These are phyloP conservation scores for Deilephila elpenor DNA, from an alignment of 2,888 invertebrate genomes.

Conservation along the genomic window DNA sequence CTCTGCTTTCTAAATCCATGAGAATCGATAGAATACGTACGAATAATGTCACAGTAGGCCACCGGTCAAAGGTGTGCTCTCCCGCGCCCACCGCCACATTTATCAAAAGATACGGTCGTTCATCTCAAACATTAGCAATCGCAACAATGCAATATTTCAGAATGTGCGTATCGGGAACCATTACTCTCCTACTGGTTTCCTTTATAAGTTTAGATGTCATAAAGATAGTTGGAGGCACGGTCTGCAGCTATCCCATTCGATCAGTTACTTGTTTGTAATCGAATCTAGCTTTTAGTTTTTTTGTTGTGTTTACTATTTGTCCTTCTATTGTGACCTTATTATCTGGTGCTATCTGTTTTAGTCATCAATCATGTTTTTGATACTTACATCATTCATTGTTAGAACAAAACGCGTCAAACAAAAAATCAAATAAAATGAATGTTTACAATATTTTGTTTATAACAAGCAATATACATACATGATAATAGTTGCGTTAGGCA, in stretches of 20 bases:
- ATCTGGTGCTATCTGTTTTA: background rate
- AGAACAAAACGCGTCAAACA: too few relatives aligned
- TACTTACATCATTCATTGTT: too few relatives aligned
- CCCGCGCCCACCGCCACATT: slow-evolving; percentile 57
- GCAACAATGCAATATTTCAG: slow-evolving; percentile 71
- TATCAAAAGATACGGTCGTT: slow-evolving; percentile 64
- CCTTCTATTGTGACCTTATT: background rate
- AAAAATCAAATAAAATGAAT: background rate
- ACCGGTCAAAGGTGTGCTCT: slow-evolving; percentile 60
- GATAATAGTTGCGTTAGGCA: background rate
- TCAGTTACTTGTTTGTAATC: slow-evolving; percentile 70
- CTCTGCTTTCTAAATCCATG: slow-evolving; percentile 4
- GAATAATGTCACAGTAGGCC: slow-evolving; percentile 54
- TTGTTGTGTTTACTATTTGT: slow-evolving; percentile 44
- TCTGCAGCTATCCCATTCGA: slow-evolving; percentile 65
- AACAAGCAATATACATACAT: background rate
- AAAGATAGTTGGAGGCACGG: slow-evolving; percentile 71
- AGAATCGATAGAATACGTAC: slow-evolving; percentile 47
- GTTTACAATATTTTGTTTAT: background rate
- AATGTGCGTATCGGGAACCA: slow-evolving; percentile 76
- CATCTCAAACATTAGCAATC: slow-evolving; percentile 64
- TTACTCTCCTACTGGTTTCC: slow-evolving; percentile 76
- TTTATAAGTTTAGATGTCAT: slow-evolving; percentile 78
- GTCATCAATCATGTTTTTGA: too few relatives aligned
- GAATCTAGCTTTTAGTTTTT: slow-evolving; percentile 60